A percentile compares a stretch with the other conserved stretches of the same genome.
phyloP scores from a whole-genome alignment of 2,797 vertebrate genomes.

The Hipposideros larvatus region DNA sequence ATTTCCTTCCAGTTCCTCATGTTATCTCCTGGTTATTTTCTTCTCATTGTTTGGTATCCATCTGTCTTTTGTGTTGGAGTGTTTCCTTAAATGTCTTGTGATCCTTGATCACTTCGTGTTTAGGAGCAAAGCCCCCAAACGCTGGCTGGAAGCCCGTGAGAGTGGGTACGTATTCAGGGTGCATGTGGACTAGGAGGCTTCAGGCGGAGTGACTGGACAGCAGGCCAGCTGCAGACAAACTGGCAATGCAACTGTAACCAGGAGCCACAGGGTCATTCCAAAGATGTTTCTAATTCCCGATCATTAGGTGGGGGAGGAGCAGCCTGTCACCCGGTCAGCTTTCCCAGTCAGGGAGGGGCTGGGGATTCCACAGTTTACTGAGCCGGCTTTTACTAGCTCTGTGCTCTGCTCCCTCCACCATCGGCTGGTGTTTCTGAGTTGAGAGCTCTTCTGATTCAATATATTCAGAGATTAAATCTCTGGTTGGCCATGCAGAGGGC shows the following conservation, averaged over 20 bases:
- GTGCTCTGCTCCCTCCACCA: neutral
- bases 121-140: neutral
- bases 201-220: neutral
- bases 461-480: neutral
- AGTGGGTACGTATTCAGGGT: neutral
- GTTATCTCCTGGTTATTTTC: neutral
- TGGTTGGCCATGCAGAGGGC: neutral
- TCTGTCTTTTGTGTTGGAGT: neutral
- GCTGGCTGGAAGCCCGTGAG: neutral
- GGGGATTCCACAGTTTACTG: neutral
- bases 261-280: neutral
- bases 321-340: neutral
- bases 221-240: neutral
- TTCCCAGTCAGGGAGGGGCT: neutral
- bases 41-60: neutral
- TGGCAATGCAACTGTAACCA: neutral
- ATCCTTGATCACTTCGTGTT: neutral
- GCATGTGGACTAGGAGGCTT: neutral
- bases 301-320: neutral
- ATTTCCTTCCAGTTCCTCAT: neutral
- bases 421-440: neutral
- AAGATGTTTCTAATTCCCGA: neutral
- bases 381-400: neutral
- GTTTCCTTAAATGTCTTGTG: neutral
- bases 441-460: neutral